Base-by-base conservation (phyloP, 2,888 invertebrate species). In the Phortica magna region DNA sequence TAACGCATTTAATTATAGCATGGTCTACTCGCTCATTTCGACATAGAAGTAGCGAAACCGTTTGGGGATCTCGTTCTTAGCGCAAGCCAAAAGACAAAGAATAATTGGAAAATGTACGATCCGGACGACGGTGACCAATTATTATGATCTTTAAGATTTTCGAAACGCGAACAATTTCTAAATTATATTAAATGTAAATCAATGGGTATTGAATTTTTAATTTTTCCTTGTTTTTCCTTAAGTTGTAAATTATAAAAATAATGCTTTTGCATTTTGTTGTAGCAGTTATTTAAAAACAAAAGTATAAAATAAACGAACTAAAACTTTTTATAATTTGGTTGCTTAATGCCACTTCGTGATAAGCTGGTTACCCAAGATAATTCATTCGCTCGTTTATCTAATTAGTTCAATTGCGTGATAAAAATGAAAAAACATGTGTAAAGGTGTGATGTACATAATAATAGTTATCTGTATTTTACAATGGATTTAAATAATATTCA, bases 1-100 rank as follows among this genome's bases (percentile, higher is more conserved):
- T 48, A 48, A 48, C 14, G 48, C 78, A 76, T 83, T 82, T 91
- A 85, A 90, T 93, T 93, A 87, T 93, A 94, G 94, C 91, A 94
- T 94, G 94, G 94, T 94, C 82, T 94, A 94, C 91, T 93, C 93
- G 84, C 92, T 94, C 87, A 94, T 94, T 89, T 94, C 94, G 82
- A 92, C 93, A 91, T 94, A 93, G 92, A 90, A 83, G 79, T 75
- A 71, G 77, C 43, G 77, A 77, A 76, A 79, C 78, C 81, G 80
- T 79, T 77, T 79, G 83, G 85, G 81, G 79, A 82, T 85, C 87
- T 87, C 83, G 77, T 79, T 64, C 74, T 80, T 73, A 41, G 39
- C 67, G 67, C 42, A 41, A 41, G 41, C 17, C 42, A 41, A n/a
- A 59, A 67, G 42, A n/a, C 12, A 41, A 41, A 5, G 9, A n/a